These are phyloP conservation scores for Amblyjoppa proteus DNA, from an alignment of 2,888 invertebrate genomes.

Conservation along the genomic window DNA sequence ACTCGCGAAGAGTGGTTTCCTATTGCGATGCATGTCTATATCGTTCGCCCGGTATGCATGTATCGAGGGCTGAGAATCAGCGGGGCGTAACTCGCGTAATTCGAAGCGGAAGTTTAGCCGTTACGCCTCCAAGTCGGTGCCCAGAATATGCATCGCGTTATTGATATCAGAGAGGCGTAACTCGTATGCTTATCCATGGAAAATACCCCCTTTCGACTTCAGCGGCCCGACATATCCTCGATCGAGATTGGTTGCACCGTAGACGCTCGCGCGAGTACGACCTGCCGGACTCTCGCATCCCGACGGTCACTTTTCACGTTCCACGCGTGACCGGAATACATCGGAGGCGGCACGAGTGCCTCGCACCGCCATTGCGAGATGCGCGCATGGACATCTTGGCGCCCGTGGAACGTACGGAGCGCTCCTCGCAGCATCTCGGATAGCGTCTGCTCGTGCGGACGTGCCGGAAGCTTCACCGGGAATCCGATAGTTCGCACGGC, in stretches of 20 bases:
- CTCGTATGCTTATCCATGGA: too few relatives aligned
- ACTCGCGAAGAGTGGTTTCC: neutral
- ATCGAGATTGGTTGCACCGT: conserved; percentile 32
- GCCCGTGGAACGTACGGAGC: conserved; percentile 32
- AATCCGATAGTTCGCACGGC: conserved; percentile 27
- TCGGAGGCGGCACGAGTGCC: conserved; percentile 39
- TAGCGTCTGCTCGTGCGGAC: conserved; percentile 13
- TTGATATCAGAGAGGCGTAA: too few relatives aligned
- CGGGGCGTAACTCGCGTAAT: too few relatives aligned
- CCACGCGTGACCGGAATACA: conserved; percentile 55
- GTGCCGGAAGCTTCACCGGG: conserved; percentile 14
- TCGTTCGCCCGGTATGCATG: neutral
- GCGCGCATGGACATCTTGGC: conserved; percentile 55
- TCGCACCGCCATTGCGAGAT: conserved; percentile 29
- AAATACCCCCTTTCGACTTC: too few relatives aligned
- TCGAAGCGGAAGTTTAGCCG: too few relatives aligned
- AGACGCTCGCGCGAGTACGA: conserved; percentile 47
- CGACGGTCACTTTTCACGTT: conserved; percentile 51
- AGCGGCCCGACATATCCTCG: neutral
- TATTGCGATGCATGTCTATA: neutral
- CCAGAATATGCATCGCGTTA: too few relatives aligned
- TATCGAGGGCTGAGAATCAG: neutral
- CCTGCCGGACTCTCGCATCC: conserved; percentile 13
- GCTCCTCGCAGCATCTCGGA: conserved; percentile 30
- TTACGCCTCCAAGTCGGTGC: too few relatives aligned